Conservation (phyloP, 64 coral and sea anemone species). For the Astreopora myriophthalma region DNA sequence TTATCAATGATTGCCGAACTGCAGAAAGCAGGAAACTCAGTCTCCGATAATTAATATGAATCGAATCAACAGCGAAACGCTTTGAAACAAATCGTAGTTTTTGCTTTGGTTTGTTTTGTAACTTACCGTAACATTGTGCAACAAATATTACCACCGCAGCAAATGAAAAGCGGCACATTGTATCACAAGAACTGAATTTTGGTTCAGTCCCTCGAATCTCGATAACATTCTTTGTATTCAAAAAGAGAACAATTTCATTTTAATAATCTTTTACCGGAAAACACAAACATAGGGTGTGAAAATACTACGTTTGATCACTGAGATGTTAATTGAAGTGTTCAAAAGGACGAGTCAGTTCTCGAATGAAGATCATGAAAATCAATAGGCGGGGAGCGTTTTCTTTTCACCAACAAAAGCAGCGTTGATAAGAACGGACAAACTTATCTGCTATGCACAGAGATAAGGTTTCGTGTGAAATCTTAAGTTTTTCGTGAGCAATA, state of each 20-base stretch:
- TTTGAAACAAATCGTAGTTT: background rate
- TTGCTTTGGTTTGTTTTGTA: background rate
- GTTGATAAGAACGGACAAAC: background rate
- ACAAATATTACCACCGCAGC: background rate
- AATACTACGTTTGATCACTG: background rate
- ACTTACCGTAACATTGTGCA: background rate
- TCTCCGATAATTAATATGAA: no score
- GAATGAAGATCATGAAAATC: background rate
- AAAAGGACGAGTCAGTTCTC: background rate
- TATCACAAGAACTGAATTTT: background rate
- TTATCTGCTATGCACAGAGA: background rate
- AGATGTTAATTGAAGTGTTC: background rate
- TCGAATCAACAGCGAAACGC: background rate
- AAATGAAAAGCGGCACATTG: background rate
- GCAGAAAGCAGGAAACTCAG: no score
- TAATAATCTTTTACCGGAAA: constrained; percentile 43
- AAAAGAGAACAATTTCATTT: constrained; percentile 30
- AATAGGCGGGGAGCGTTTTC: background rate
- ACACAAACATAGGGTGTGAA: constrained; percentile 46
- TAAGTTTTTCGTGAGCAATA: background rate
- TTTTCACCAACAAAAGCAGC: background rate
- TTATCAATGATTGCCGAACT: no score
- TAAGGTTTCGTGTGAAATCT: background rate
- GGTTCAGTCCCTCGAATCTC: background rate
- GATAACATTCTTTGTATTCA: background rate